These are phyloP conservation scores for Callorhinus ursinus DNA, from an alignment of 2,113 vertebrate species.

Conservation along the genomic window DNA sequence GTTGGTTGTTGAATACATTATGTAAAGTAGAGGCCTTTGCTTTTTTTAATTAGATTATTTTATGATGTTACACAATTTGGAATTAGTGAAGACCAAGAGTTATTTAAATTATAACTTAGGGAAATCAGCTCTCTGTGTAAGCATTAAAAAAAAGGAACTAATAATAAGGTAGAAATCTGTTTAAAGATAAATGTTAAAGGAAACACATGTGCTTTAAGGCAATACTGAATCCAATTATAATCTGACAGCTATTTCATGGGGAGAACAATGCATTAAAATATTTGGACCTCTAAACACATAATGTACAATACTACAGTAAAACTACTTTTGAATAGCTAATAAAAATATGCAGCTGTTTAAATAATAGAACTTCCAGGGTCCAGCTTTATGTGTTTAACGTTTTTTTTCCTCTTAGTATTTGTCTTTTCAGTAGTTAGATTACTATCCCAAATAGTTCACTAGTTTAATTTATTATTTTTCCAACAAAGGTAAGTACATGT, in stretches of 20 bases:
- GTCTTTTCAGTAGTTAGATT: not conserved
- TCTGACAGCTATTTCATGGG: constrained; percentile 27
- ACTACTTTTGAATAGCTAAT: constrained; percentile 9
- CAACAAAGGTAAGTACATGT: not conserved
- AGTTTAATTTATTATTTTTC: constrained; percentile 49
- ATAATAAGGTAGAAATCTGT: constrained; percentile 55
- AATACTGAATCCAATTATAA: constrained; percentile 60
- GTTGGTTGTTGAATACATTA: constrained; percentile 78
- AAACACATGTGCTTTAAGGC: constrained; percentile 56
- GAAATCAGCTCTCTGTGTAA: constrained; percentile 71
- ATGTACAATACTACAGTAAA: constrained; percentile 30
- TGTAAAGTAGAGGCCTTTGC: constrained; percentile 75
- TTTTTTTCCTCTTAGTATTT: not conserved
- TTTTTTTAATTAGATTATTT: constrained; percentile 80
- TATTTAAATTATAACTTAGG: constrained; percentile 77
- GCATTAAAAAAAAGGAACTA: constrained; percentile 46
- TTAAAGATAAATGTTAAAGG: constrained; percentile 58
- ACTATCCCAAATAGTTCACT: not conserved
- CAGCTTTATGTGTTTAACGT: constrained; percentile 17
- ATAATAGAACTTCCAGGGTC: not conserved
- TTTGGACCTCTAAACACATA: constrained; percentile 44
- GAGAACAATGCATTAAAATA: constrained; percentile 48
- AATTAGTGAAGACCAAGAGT: constrained; percentile 77
- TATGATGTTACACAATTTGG: constrained; percentile 78
- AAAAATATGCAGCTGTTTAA: constrained; percentile 69